These are phyloP conservation scores for Austrofundulus limnaeus DNA, from an alignment of 2,113 vertebrate species.

Conservation along the genomic window DNA sequence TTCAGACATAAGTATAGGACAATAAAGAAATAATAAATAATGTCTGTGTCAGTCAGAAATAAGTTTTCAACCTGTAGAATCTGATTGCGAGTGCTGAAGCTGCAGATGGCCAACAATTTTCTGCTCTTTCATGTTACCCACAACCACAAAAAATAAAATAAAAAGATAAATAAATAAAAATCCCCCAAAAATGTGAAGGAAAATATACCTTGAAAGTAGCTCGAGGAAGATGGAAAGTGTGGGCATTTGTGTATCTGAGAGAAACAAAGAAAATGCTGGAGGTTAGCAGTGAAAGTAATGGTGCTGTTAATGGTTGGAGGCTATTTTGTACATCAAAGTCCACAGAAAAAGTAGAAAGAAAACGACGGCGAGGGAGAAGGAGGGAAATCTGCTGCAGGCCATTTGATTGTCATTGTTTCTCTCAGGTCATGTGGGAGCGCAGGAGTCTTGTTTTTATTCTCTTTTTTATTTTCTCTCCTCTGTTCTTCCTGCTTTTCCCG, in stretches of 20 bases:
- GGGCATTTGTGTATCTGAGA: constrained; percentile 6
- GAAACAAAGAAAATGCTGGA: constrained; percentile 30
- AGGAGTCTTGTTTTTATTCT: constrained; percentile 62
- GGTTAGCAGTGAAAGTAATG: constrained; percentile 73
- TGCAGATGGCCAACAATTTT: constrained; percentile 40
- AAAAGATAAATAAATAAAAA: too few species aligned
- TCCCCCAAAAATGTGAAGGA: constrained; percentile 22
- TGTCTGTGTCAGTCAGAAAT: constrained; percentile 52
- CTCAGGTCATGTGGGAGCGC: constrained; percentile 70
- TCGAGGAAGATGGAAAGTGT: constrained; percentile 41
- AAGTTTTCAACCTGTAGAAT: constrained; percentile 35
- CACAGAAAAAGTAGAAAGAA: constrained; percentile 57
- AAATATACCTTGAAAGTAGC: constrained; percentile 60
- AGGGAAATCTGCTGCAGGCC: constrained; percentile 66
- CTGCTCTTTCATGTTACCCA: constrained; percentile 50
- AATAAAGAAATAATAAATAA: too few species aligned
- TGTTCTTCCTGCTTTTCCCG: constrained; percentile 54
- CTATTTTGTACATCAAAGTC: constrained; percentile 80
- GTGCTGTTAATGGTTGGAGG: constrained; percentile 73
- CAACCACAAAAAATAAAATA: constrained; percentile 49
- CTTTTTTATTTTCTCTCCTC: constrained; percentile 48
- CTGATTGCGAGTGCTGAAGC: constrained; percentile 26
- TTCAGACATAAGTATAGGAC: constrained; percentile 59
- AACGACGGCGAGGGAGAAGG: constrained; percentile 20
- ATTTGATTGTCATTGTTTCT: constrained; percentile 77